Evolutionary conservation across 2,888 invertebrate genomes (phyloP).

Genomic region (Meghimatium bilineatum): DNA sequence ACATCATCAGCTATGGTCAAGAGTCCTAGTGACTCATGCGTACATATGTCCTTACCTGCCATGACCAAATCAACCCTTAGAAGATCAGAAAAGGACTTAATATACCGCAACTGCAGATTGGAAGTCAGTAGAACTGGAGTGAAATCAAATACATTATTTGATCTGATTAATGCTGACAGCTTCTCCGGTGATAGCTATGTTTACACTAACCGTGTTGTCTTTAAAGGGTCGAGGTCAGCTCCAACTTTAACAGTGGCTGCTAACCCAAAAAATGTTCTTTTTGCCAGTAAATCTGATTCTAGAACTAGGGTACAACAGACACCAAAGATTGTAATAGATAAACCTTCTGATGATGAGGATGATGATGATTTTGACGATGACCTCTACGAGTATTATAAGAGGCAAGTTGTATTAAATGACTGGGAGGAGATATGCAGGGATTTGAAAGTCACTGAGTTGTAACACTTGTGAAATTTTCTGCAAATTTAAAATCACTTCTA

Average conservation of each 20-base stretch:
- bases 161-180: slow-evolving; percentile 20
- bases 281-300: neutral
- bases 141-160: slow-evolving; percentile 18
- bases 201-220: slow-evolving; percentile 1
- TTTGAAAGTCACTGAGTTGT: slow-evolving; percentile 38
- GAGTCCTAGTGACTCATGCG: slow-evolving; percentile 3
- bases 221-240: slow-evolving; percentile 22
- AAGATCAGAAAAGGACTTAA: slow-evolving; percentile 37
- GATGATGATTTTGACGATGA: slow-evolving; percentile 18
- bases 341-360: slow-evolving; percentile 46
- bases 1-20: neutral
- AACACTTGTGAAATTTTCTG: too few species aligned
- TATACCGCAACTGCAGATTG: neutral
- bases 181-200: neutral
- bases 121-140: neutral
- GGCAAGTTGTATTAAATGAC: slow-evolving; percentile 38
- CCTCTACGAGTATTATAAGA: slow-evolving; percentile 32
- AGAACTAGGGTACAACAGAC: neutral
- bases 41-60: neutral
- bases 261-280: neutral
- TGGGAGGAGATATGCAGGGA: slow-evolving; percentile 51
- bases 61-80: neutral
- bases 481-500: too few species aligned
- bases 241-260: slow-evolving; percentile 10
- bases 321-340: slow-evolving; percentile 43